These are phyloP conservation scores for Endotricha flammealis DNA, from an alignment of 2,888 invertebrate species.

Conservation along the genomic window DNA sequence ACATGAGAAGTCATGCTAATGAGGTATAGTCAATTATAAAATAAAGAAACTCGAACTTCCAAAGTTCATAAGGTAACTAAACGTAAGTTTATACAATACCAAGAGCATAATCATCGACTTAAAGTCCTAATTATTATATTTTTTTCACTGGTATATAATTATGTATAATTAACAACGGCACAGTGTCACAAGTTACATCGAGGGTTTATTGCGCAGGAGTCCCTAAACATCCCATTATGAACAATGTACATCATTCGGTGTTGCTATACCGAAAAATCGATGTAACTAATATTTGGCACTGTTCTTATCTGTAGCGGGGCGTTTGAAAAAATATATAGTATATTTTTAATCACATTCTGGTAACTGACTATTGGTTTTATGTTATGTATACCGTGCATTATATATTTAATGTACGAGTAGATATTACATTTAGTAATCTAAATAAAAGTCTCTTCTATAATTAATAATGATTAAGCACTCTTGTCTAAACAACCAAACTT, in stretches of 20 bases:
- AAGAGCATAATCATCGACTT: conserved; percentile 63
- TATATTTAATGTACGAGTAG: conserved; percentile 43
- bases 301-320: conserved; percentile 29
- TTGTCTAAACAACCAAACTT: conserved; percentile 65
- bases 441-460: conserved; percentile 38
- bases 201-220: conserved; percentile 16
- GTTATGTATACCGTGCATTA: conserved; percentile 50
- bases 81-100: conserved; percentile 58
- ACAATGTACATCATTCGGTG: conserved; percentile 2
- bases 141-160: conserved; percentile 65
- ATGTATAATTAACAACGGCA: conserved; percentile 51
- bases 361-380: conserved; percentile 65
- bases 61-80: conserved; percentile 75
- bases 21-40: conserved; percentile 60
- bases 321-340: conserved; percentile 63
- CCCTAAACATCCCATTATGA: conserved; percentile 7
- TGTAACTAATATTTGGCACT: conserved; percentile 15
- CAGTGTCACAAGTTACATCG: conserved; percentile 31
- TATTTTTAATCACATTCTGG: conserved; percentile 61
- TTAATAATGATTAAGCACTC: conserved; percentile 57
- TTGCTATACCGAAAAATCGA: conserved; percentile 12
- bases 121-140: conserved; percentile 61
- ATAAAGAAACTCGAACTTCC: conserved; percentile 62
- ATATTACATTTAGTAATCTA: conserved; percentile 36
- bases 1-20: conserved; percentile 65